Evolutionary conservation across 1,140 invertebrate species (phyloP), one percentile per base, ranked within the genome.

Genomic region (Orchestia grillus): DNA sequence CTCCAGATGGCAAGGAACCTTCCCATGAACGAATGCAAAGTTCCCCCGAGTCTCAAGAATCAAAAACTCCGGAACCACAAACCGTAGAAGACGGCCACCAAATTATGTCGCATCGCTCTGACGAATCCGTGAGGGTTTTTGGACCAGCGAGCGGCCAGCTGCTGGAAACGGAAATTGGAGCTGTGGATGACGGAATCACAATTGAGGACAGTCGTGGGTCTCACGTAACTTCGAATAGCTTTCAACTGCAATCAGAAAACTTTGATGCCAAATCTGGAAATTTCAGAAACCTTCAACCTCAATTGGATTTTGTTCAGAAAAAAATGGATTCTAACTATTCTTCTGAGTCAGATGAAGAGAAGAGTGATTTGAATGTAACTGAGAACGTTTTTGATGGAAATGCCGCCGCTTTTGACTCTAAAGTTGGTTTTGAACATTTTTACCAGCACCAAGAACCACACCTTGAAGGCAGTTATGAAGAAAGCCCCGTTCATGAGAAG

Each of bases 321-420:
- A 44, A 94, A 94, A 47, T n/a, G 92, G 44, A 45, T 94, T n/a
- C 43, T 4, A n/a, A 45, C 92, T n/a, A 94, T 94, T 94, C 92
- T 94, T 94, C 43, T 94, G 92, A 94, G 15, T 94, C 92, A 45
- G 92, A 45, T 45, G 92, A 94, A 94, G 44, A 90, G 4, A 4
- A 90, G 88, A 90, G 40, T 94, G 44, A 94, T 15, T 47, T 45
- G 44, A 94, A 47, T 40, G 43, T 15, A 41, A 42, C 15, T 42
- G 28, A 90, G 43, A 90, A 41, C 43, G 36, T 42, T 42, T 42
- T 16, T 90, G 88, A 44, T 41, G 36, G 42, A 36, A 90, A 44
- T 41, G 42, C 36, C 8, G 28, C 4, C 42, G 23, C 88, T 19
- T 77, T 36, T 77, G 62, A 53, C 47, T 53, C 47, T 53, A 53